Evolutionary conservation across 2,113 vertebrate species (phyloP).

Genomic region (Notothenia coriiceps): DNA sequence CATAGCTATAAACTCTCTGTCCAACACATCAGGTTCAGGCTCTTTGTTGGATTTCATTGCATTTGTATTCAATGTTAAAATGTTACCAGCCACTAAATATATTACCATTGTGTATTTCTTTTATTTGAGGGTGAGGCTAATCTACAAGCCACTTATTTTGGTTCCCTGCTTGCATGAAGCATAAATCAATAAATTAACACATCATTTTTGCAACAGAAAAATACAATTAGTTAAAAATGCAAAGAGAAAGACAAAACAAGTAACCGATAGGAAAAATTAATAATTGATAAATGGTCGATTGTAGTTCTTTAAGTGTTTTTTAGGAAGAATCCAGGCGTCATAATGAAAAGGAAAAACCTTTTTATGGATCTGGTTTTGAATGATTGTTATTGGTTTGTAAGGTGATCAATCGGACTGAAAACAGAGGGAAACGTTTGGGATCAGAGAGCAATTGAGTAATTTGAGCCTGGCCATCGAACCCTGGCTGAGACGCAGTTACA

Average conservation of each 20-base stretch:
- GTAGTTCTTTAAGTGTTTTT: neutral
- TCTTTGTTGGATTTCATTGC: too few species aligned
- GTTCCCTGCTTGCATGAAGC: neutral
- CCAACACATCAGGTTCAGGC: too few species aligned
- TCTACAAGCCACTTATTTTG: too few species aligned
- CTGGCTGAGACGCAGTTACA: constrained; percentile 52
- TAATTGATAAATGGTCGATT: neutral
- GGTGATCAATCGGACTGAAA: constrained; percentile 54
- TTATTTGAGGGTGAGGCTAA: too few species aligned
- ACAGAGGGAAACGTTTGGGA: constrained; percentile 56
- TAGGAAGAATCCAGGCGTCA: neutral
- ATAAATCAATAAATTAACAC: neutral
- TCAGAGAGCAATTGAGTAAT: constrained; percentile 62
- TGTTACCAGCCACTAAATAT: too few species aligned
- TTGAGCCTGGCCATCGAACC: constrained; percentile 59
- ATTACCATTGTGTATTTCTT: too few species aligned
- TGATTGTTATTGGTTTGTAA: constrained; percentile 57
- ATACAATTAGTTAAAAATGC: neutral
- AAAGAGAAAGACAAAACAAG: neutral
- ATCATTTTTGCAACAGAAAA: neutral
- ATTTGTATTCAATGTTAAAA: too few species aligned
- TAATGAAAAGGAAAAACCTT: neutral
- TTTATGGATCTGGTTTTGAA: constrained; percentile 18
- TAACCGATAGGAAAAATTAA: neutral
- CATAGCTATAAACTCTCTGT: too few species aligned